Evolutionary conservation across 2,888 invertebrate species (phyloP), one percentile per base, ranked within the genome.

Genomic region (Drosophila macrospina): DNA sequence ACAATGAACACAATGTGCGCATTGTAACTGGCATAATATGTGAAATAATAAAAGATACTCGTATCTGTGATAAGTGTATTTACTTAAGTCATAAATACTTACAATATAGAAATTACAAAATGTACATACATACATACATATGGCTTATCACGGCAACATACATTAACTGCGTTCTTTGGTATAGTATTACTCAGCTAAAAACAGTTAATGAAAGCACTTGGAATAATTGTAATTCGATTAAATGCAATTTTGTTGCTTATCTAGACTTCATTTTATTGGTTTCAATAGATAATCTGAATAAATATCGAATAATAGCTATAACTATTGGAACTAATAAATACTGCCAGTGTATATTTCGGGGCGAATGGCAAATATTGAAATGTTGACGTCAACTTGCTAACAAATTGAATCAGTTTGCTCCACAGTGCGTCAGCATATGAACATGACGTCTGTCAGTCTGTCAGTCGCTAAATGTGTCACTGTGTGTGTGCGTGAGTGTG

Each of bases 371-470:
- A n/a, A 13, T 6, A 13, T 11, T 11, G 20, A 20, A 20, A 20
- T 20, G 20, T 2, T 20, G 20, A 20, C 20, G 20, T 20, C 20
- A 20, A 20, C 20, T 20, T 20, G 34, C 20, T 7, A n/a, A 28
- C n/a, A 28, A 4, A 24, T 15, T 24, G 15, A 11, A 24, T 6
- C 28, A 30, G 10, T 30, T 55, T 61, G 30, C 41, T 55, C 86
- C 86, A 82, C 78, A 80, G 82, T 82, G 78, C 80, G 69, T 68
- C 72, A 69, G 48, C 66, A 71, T 62, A 56, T 50, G 32, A 65
- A 34, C 41, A 48, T 69, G 69, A 51, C 67, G 82, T 76, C 67
- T 68, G 75, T 73, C 80, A 62, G 57, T 69, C 78, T 68, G 59
- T 74, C 63, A 57, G 69, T 42, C 55, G 48, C 69, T 63, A 28